Evolutionary conservation across 2,888 invertebrate species (phyloP).

Genomic region (Euphydryas editha): DNA sequence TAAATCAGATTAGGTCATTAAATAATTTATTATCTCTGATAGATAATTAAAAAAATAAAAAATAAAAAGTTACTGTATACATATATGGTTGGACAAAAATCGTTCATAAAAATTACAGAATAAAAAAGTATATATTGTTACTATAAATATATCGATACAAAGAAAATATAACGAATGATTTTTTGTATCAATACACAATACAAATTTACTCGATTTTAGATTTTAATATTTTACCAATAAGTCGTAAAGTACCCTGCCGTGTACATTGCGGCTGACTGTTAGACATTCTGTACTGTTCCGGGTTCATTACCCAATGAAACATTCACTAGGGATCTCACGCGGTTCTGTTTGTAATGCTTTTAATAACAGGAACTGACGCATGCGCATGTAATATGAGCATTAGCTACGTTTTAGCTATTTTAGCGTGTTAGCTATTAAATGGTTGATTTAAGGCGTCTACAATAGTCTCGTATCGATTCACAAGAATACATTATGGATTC

Average conservation of each 20-base stretch:
- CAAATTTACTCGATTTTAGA: constrained; percentile 19
- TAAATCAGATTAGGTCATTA: too few relatives aligned
- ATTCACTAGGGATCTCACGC: constrained; percentile 24
- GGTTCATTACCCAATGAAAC: constrained; percentile 42
- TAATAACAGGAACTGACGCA: constrained; percentile 13
- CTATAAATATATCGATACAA: too few relatives aligned
- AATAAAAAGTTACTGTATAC: too few relatives aligned
- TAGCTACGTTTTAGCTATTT: not conserved
- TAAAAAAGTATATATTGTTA: too few relatives aligned
- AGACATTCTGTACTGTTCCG: constrained; percentile 38
- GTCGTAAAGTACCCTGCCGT: constrained; percentile 19
- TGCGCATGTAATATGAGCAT: not conserved
- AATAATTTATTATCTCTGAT: too few relatives aligned
- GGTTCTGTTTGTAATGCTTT: constrained; percentile 19
- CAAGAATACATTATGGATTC: not conserved
- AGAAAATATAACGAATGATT: not conserved
- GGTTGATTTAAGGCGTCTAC: not conserved
- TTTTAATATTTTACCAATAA: constrained; percentile 19
- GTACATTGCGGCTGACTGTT: constrained; percentile 30
- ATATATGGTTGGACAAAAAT: too few relatives aligned
- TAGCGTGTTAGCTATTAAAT: too few relatives aligned
- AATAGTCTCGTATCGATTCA: not conserved
- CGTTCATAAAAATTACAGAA: too few relatives aligned
- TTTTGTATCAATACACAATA: not conserved
- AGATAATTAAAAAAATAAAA: too few relatives aligned